phyloP scores from a whole-genome alignment of 2,888 invertebrate genomes.

The Kryphioiulus occultus region DNA sequence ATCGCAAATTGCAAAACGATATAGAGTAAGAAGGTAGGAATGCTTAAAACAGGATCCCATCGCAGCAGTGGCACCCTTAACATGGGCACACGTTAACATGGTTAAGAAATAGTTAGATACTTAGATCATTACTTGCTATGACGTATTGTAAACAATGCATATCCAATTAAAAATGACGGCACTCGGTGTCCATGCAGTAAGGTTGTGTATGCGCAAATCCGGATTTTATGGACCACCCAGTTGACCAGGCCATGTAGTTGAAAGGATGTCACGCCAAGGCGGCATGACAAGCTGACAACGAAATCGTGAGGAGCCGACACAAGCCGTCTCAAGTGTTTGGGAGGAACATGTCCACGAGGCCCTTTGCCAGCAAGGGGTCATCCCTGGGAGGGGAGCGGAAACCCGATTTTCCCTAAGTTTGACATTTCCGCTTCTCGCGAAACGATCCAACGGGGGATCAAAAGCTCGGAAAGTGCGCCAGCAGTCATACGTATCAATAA shows the following conservation, averaged over 20 bases:
- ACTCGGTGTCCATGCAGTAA: background rate
- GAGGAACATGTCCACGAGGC: background rate
- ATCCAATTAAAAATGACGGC: background rate
- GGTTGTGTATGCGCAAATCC: background rate
- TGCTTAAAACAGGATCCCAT: too few relatives aligned
- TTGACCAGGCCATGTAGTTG: background rate
- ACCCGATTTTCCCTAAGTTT: constrained; percentile 5
- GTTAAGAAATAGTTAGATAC: too few relatives aligned
- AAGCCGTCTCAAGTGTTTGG: background rate
- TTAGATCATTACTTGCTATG: too few relatives aligned
- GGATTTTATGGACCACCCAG: background rate
- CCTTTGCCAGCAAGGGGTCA: background rate
- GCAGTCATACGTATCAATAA: constrained; percentile 5
- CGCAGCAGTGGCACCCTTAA: too few relatives aligned
- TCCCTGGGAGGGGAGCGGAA: background rate
- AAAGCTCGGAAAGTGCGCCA: constrained; percentile 5
- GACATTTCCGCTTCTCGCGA: background rate
- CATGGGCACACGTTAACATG: too few relatives aligned
- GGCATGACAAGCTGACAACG: background rate
- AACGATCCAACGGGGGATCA: background rate
- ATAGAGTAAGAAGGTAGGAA: too few relatives aligned
- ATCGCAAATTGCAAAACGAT: too few relatives aligned
- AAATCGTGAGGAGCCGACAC: background rate
- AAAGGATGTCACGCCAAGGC: background rate
- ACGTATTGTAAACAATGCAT: too few relatives aligned